phyloP scores from a whole-genome alignment of 2,888 invertebrate genomes.

The Neoaliturus tenellus region DNA sequence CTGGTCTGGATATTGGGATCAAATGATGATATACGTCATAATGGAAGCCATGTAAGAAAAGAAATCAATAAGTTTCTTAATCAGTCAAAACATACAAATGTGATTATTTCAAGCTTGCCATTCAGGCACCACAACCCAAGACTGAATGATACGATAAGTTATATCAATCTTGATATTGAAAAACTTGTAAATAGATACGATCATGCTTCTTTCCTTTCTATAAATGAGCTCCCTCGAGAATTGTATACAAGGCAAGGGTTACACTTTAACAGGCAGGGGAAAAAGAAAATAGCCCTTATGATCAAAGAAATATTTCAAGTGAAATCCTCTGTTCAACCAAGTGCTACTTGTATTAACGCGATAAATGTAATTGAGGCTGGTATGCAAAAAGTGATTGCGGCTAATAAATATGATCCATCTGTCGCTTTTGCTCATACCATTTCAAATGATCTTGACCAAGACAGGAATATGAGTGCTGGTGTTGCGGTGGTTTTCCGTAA shows the following conservation, averaged over 20 bases:
- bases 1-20: too few relatives aligned
- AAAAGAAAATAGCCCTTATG: background rate
- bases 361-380: too few relatives aligned
- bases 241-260: background rate
- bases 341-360: too few relatives aligned
- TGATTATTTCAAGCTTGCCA: background rate
- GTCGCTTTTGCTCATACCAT: too few relatives aligned
- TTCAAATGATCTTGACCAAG: too few relatives aligned
- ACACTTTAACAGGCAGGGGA: background rate
- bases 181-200: background rate
- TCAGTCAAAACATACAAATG: background rate
- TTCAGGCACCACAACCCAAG: background rate
- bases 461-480: too few relatives aligned
- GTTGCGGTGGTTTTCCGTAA: too few relatives aligned
- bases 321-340: too few relatives aligned
- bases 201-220: background rate
- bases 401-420: too few relatives aligned
- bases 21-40: too few relatives aligned
- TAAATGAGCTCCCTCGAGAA: background rate
- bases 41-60: background rate
- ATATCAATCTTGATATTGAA: background rate
- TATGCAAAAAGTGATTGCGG: too few relatives aligned
- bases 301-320: too few relatives aligned
- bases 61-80: background rate
- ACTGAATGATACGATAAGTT: background rate